Evolutionary conservation across 2,113 vertebrate species (phyloP), one percentile per base, ranked within the genome.

Genomic region (Laticauda laticaudata): DNA sequence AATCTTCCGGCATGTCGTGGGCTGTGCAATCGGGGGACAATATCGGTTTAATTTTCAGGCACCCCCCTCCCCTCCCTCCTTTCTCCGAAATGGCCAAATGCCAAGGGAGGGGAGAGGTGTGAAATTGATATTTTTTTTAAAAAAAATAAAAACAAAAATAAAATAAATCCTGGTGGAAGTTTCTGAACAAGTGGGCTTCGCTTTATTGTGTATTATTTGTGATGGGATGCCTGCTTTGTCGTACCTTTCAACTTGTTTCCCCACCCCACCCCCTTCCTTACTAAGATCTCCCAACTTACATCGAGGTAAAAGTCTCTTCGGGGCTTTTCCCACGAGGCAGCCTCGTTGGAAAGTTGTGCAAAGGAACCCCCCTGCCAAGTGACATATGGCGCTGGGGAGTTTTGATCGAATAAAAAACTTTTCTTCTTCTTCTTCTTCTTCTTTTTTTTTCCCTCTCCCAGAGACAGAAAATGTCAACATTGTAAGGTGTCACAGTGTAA

Each of bases 351-450:
- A 81, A 81, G 34, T 81, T 81, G 34, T 43, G 75, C 34, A 39
- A 81, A 81, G 75, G 75, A 81, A 81, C 34, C 43, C 43, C 43
- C 45, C 45, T 45, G 18, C 34, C 75, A 10, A 10, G 15, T 43
- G 75, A 34, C 75, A 81, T 81, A 81, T 39, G 75, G 75, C 34
- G 75, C 18, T 81, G 75, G 75, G 75, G 18, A 81, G 18, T 81
- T 39, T 81, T 3, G 18, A 81, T 43, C 8, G 34, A 43, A 81
- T 20, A 8, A 9, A 81, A 81, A 81, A 34, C 43, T 81, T 81
- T 21, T 2, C 20, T 9, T 8, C 1, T 2, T 1, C 12, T 45
- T 45, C 45, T 45, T 45, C 45, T 5, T 1, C 4, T 4, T 4
- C 45, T 5, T 39, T 39, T 39, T 39, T 39, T 39, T 39, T 1